Evolutionary conservation across 2,888 invertebrate species (phyloP).

Genomic region (Eupelmus urozonus): DNA sequence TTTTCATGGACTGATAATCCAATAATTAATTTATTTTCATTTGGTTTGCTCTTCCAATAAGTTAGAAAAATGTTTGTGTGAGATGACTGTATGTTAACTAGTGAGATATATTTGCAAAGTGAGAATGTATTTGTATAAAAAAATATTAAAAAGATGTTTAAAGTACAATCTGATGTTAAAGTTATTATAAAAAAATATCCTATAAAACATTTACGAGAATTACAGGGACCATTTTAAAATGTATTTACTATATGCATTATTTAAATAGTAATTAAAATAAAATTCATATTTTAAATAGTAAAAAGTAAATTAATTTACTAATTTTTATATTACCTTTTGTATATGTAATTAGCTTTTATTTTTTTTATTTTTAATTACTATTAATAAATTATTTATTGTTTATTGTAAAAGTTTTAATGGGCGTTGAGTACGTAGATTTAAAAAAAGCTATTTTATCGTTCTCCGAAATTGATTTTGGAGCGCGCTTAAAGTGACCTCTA

Average conservation of each 20-base stretch:
- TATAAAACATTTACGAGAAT: no score
- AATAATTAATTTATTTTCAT: constrained; percentile 57
- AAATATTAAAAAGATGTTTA: constrained; percentile 60
- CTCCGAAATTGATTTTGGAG: no score
- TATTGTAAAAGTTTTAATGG: no score
- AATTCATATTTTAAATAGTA: constrained; percentile 18
- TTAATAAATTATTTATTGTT: no score
- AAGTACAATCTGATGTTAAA: constrained; percentile 27
- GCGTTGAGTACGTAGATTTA: no score
- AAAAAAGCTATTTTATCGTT: no score
- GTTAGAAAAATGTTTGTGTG: constrained; percentile 57
- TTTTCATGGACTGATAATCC: constrained; percentile 14
- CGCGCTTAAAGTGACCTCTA: no score
- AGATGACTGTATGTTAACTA: constrained; percentile 59
- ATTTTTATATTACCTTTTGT: no score
- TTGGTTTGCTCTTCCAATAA: constrained; percentile 68
- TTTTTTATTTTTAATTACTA: no score
- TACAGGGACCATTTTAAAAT: no score
- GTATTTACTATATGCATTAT: background rate
- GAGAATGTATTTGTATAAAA: constrained; percentile 71
- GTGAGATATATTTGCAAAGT: constrained; percentile 67
- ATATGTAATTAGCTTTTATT: no score
- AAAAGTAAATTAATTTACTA: background rate
- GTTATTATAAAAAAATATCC: background rate
- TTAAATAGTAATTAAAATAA: constrained; percentile 13